Conservation (phyloP, 2,113 vertebrate genomes). For the Myotis yumanensis region DNA sequence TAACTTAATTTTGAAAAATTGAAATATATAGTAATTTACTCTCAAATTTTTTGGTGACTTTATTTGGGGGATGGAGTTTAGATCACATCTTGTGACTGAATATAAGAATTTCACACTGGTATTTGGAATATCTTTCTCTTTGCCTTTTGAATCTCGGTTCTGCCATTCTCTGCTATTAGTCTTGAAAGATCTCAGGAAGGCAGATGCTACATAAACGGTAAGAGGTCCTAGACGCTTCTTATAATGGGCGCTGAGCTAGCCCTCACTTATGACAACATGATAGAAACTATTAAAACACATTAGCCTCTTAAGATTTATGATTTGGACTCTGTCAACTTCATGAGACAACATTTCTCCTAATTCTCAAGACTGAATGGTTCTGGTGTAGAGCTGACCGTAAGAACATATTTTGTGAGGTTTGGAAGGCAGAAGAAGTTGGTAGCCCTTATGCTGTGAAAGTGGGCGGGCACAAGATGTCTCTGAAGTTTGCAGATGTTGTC, state of each 20-base stretch:
- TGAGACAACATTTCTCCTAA: neutral
- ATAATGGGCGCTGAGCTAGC: neutral
- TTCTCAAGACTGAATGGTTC: neutral
- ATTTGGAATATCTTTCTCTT: neutral
- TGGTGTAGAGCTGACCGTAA: neutral
- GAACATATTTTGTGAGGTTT: neutral
- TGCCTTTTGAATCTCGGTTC: too few species aligned
- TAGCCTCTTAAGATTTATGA: neutral
- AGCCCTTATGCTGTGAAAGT: neutral
- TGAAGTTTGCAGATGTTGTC: neutral
- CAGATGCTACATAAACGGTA: neutral
- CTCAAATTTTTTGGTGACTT: neutral
- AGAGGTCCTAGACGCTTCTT: neutral
- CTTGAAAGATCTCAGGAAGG: neutral
- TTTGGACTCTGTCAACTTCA: neutral
- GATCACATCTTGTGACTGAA: neutral
- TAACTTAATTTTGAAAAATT: neutral
- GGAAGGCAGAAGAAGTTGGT: neutral
- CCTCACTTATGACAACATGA: neutral
- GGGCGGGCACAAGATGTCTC: accelerated
- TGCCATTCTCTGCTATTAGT: neutral
- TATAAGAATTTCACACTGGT: neutral
- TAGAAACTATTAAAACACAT: neutral
- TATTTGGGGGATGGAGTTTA: neutral
- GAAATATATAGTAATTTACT: neutral